Evolutionary conservation across 2,797 vertebrate genomes (phyloP), one percentile per base, ranked within the genome.

Genomic region (Gallinago nigripennis): DNA sequence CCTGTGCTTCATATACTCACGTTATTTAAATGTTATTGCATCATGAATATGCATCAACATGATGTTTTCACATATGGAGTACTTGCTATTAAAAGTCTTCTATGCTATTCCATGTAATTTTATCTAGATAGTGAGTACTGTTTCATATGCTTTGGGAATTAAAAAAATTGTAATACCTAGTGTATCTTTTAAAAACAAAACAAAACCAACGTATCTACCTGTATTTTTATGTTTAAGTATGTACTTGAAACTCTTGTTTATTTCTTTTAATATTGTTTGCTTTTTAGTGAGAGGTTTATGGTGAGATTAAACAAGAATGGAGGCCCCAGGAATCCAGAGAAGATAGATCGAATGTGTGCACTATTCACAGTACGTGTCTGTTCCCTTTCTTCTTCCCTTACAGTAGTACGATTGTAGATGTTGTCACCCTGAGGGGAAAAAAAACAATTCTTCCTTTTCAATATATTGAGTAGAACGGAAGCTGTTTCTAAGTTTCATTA

Each of bases 221-320:
- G 70, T 86, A 46, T 79, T 80, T 86, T 96, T 95, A 51, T 95
- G 86, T 63, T 94, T 46, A 84, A 95, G n/a, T 60, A 8, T 87
- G 12, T 76, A 21, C 20, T 31, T 43, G 77, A 90, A 86, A 66
- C 45, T 94, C 78, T 95, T 71, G 58, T 76, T 35, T 82, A 21
- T 12, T 83, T 94, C 50, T 87, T 50, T 95, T 73, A 73, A 51
- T 94, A 4, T 71, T 66, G 56, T 92, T 96, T 96, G 73, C 58
- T 79, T 98, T 98, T 86, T 98, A 99, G 99, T 96, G 99, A 99
- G 98, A 99, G 99, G 96, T 99, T 99, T 97, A 99, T 99, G 98
- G 99, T 99, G 97, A 99, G 98, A 96, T 98, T 99, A 87, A 99
- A 99, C 98, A 99, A 99, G 98, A 99, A 99, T 2, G 99, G 99